A percentile compares a stretch with the other conserved stretches of the same genome.
Evolutionary conservation across 1,140 invertebrate species (phyloP).

Genomic region (Pogonomyrmex californicus): DNA sequence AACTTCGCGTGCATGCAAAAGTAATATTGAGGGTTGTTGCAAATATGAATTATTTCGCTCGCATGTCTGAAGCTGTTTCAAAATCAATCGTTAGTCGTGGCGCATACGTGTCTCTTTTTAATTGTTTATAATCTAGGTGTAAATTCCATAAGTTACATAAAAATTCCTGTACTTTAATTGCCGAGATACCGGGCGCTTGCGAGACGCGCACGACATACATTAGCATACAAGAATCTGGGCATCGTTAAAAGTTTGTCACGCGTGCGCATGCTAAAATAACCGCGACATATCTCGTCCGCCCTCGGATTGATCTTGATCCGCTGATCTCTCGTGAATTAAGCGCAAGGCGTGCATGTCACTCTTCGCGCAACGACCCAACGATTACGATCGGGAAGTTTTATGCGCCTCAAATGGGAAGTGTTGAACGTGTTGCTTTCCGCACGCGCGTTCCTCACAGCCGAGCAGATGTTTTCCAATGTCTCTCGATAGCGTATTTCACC

Average conservation of each 20-base stretch:
- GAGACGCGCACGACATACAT: conserved; percentile 45
- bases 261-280: conserved; percentile 58
- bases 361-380: conserved; percentile 55
- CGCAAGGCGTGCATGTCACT: conserved; percentile 47
- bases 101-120: conserved; percentile 17
- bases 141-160: conserved; percentile 45
- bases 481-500: not conserved
- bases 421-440: conserved; percentile 46
- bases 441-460: conserved; percentile 16
- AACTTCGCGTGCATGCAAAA: not conserved
- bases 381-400: conserved; percentile 67
- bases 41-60: conserved; percentile 11
- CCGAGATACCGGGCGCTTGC: not conserved
- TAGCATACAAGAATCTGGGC: conserved; percentile 57
- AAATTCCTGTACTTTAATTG: conserved; percentile 52
- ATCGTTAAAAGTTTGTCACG: conserved; percentile 61
- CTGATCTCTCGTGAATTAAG: conserved; percentile 28
- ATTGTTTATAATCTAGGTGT: conserved; percentile 46
- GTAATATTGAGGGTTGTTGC: not conserved
- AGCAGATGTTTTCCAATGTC: conserved; percentile 33
- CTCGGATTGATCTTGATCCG: conserved; percentile 64
- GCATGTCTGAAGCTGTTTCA: conserved; percentile 14
- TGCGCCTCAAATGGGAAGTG: conserved; percentile 60
- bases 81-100: conserved; percentile 29
- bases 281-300: conserved; percentile 56